A percentile compares a stretch with the other conserved stretches of the same genome.
Evolutionary conservation across 1,140 invertebrate genomes (phyloP).

Genomic region (Apis mellifera): Amel_HAv3.1 CM009939.2:10129501-10130000

Average conservation of each 20-base stretch:
- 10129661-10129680: slow-evolving; percentile 8
- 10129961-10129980: background rate
- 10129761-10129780: slow-evolving; percentile 34
- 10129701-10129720: slow-evolving; percentile 45
- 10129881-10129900: background rate
- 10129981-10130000: background rate
- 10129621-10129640: slow-evolving; percentile 31
- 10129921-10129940: background rate
- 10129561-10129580: background rate
- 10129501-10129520: too few relatives aligned
- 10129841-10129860: slow-evolving; percentile 38
- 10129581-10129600: background rate
- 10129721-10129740: slow-evolving; percentile 57
- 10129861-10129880: background rate
- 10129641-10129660: slow-evolving; percentile 24
- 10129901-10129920: too few relatives aligned
- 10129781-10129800: slow-evolving; percentile 58
- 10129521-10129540: background rate
- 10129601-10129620: slow-evolving; percentile 46
- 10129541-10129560: background rate
- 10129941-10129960: background rate
- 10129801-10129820: slow-evolving; percentile 32
- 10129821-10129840: background rate
- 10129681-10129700: slow-evolving; percentile 53
- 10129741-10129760: slow-evolving; percentile 50